Conservation (phyloP, 2,888 invertebrate species). For the Drosophila prostipennis region DNA sequence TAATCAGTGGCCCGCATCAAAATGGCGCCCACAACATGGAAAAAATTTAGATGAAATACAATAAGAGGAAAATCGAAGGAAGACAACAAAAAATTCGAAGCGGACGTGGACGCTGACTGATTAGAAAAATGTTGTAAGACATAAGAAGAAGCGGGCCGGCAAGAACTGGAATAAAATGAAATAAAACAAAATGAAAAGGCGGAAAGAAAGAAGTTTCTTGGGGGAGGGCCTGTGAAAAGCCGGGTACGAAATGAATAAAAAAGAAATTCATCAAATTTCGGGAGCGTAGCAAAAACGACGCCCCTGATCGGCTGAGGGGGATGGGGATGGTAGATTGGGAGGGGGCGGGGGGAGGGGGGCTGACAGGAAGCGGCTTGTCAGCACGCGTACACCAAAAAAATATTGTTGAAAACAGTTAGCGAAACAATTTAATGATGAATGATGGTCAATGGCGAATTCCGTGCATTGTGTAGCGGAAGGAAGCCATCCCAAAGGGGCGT, state of each 20-base stretch:
- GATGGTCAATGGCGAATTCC: conserved; percentile 70
- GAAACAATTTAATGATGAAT: conserved; percentile 80
- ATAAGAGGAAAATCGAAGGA: conserved; percentile 40
- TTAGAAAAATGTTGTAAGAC: conserved; percentile 74
- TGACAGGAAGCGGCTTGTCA: conserved; percentile 70
- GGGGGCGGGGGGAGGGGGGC: not conserved
- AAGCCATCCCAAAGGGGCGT: conserved; percentile 1
- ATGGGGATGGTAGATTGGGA: no score
- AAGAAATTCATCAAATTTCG: conserved; percentile 79
- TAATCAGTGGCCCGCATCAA: conserved; percentile 69
- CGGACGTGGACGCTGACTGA: conserved; percentile 68
- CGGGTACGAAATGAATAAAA: conserved; percentile 66
- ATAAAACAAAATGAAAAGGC: conserved; percentile 19
- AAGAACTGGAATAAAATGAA: conserved; percentile 29
- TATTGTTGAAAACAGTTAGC: conserved; percentile 75
- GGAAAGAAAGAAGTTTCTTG: conserved; percentile 16
- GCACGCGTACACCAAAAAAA: conserved; percentile 54
- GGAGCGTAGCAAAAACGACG: conserved; percentile 59
- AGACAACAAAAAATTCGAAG: conserved; percentile 28
- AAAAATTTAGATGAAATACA: conserved; percentile 11
- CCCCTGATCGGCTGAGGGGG: not conserved
- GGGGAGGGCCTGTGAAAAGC: conserved; percentile 7
- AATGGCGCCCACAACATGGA: conserved; percentile 33
- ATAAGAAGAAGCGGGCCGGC: conserved; percentile 55
- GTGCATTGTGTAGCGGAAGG: conserved; percentile 14